Evolutionary conservation across 2,113 vertebrate genomes (phyloP), one percentile per base, ranked within the genome.

Genomic region (Canis aureus): DNA sequence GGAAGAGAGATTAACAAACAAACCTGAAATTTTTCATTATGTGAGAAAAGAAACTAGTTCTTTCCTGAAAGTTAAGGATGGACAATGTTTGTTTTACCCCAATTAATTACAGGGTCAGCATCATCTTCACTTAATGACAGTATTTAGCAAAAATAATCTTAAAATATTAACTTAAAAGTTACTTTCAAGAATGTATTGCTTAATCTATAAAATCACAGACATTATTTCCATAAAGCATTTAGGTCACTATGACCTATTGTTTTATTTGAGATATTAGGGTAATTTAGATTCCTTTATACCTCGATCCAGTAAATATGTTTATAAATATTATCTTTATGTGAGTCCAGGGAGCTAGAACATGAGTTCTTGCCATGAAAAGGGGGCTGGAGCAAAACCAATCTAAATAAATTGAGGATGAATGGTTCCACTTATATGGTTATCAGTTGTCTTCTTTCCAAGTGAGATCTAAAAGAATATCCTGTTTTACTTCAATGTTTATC

Each of bases 101-200:
- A 83, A 3, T 43, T 69, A 90, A 81, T 69, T 89, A 15, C 3
- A 91, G 12, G 3, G 62, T 81, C 35, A 92, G 66, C 4, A 91
- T 94, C 20, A 96, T 7, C 22, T 81, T 78, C 59, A 78, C 2
- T 76, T 1, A 85, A 85, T 62, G 38, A 97, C 94, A 96, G n/a
- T 60, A 97, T 19, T 94, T 94, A 55, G 7, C 43, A 62, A 76
- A 90, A 83, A 62, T 82, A 87, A 76, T 6, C 32, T 73, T 64
- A 73, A 96, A 96, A 84, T 57, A 55, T n/a, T 71, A 91, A 32
- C 17, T 13, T 53, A 80, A 97, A 93, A 81, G 22, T 89, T 91
- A 85, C 27, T 92, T 53, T 92, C 7, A 87, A 66, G 12, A 93
- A 64, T 80, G n/a, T 43, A 49, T 80, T 91, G 25, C 74, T 97